Base-by-base conservation (phyloP, 23 tunicate genomes). In the Trididemnum nubilum region DNA sequence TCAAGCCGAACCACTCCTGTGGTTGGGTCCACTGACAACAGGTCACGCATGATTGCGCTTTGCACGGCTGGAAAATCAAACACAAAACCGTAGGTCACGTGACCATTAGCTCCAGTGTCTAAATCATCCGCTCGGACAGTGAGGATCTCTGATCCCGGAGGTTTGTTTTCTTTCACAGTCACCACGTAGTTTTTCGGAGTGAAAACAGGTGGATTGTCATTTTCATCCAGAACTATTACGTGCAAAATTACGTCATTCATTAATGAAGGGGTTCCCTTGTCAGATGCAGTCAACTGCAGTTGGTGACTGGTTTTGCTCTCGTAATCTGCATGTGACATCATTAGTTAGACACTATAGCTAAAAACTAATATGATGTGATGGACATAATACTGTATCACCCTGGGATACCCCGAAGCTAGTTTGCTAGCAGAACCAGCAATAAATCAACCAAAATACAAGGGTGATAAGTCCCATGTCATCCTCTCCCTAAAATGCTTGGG, bases 141-240 rank as follows among this genome's bases (percentile, higher is more conserved):
- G 23, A 28, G 35, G 0, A 85, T 69, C 2, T 33, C 61, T 0
- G 80, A 28, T 1, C 90, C 90, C 1, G 90, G 90, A 18, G 24
- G 37, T 26, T 64, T 61, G 64, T 85, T 78, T 58, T 85, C 90
- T 33, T 27, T 30, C 21, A 71, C 64, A 30, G 65, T 60, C 15
- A 54, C 34, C 1, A 85, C 72, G 74, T 76, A 85, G 2, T 78
- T 52, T 21, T 33, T 30, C 24, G 33, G 66, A 25, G 85, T 88
- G 33, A 91, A 91, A 12, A 74, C 49, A 34, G 97, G 97, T 23
- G 37, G 34, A 36, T 85, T 85, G 71, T 91, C 97, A 40, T 91
- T 91, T 0, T 23, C 83, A 54, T 91, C 89, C 26, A 82, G 39
- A 21, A 91, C 80, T 73, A 57, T 51, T 12, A 85, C 65, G 25